A percentile compares a stretch with the other conserved stretches of the same genome.
Conservation (phyloP, 2,797 vertebrate species). For the Amphiprion clarkii region DNA sequence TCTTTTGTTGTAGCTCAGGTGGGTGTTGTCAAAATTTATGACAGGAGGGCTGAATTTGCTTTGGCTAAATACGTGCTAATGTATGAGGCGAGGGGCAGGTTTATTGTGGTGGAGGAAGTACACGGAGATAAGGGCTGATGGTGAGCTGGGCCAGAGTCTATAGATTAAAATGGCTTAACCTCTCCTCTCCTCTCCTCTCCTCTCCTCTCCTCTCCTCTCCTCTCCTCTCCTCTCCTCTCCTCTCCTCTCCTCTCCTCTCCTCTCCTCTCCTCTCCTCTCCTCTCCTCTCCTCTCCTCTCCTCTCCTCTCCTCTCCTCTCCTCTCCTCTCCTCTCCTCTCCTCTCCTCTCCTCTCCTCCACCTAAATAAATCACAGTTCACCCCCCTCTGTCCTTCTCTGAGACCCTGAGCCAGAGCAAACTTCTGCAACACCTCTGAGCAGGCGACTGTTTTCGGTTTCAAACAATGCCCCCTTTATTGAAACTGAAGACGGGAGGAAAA, state of each 20-base stretch:
- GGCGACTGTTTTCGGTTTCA: constrained; percentile 58
- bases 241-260: background rate
- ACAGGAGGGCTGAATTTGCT: constrained; percentile 40
- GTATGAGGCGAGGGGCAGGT: constrained; percentile 42
- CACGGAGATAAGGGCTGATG: constrained; percentile 60
- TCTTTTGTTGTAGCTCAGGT: constrained; percentile 47
- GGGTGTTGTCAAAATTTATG: constrained; percentile 49
- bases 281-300: background rate
- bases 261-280: background rate
- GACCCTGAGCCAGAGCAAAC: constrained; percentile 48
- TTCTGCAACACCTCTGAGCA: constrained; percentile 65
- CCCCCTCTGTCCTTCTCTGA: background rate
- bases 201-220: background rate
- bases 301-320: background rate
- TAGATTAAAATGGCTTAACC: constrained; percentile 56
- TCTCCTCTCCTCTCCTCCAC: background rate
- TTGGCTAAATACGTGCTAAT: constrained; percentile 48
- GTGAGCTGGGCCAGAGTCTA: constrained; percentile 48
- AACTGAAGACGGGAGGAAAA: constrained; percentile 51
- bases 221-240: background rate
- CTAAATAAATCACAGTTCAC: constrained; percentile 34
- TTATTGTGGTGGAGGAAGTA: constrained; percentile 63
- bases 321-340: background rate
- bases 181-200: constrained; percentile 21
- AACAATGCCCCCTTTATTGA: constrained; percentile 76